Base-by-base conservation (phyloP, 2,113 vertebrate species). In the Beaufortia kweichowensis region DNA sequence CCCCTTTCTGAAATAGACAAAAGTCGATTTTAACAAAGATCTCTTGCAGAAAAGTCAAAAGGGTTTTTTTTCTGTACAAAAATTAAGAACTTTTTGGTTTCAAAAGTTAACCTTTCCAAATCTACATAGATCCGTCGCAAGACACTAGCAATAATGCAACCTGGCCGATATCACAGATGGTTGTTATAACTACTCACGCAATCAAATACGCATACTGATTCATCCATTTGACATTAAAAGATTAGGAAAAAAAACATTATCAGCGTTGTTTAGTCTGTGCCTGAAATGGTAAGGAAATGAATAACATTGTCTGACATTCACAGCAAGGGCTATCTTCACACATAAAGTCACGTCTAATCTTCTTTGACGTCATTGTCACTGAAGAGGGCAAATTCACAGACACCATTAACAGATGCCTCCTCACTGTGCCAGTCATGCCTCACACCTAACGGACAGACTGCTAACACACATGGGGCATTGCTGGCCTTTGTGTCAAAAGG, bases 331-430 rank as follows among this genome's bases (percentile, higher is more conserved):
- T 88, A 88, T 84, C 87, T 86, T 80, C 77, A 82, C 87, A 87
- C 82, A 85, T 86, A 83, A 84, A 87, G 85, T 81, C 80, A 83
- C 29, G 86, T 91, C 90, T 90, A 88, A 87, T 88, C 89, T 48
- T 61, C 65, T 76, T 83, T 88, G 87, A 91, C 89, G 88, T 91
- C 89, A 88, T 55, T 86, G 84, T 84, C 86, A 88, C 79, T 72
- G 80, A 80, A 82, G 87, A 85, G 78, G 82, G 84, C 76, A 66
- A 75, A 61, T 73, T 56, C 62, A 26, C 24, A 84, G 76, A 81
- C 57, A 79, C 72, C 63, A 77, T 74, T 79, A 79, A 82, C 78
- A 82, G 78, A 85, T 84, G 77, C 84, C 79, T 86, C 76, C 63
- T 75, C 76, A 11, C 57, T 79, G 77, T 87, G 82, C 75, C 85